Evolutionary conservation across 2,888 invertebrate species (phyloP), one percentile per base, ranked within the genome.

Genomic region (Hydraecia micacea): DNA sequence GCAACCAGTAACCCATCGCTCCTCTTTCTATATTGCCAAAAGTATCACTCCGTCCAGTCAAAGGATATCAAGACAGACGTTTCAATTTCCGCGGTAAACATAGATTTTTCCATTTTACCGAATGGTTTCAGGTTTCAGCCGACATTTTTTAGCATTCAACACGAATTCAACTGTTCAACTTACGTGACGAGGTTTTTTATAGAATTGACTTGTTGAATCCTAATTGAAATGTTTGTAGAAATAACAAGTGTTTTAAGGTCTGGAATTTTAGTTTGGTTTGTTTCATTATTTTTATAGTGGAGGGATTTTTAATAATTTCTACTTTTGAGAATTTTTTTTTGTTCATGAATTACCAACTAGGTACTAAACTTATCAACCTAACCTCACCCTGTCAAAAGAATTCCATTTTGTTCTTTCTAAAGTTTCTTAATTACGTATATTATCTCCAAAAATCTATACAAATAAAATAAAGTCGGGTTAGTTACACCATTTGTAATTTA

Each of bases 141-240:
- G 36, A 62, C 46, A 71, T 73, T 82, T 87, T 79, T 88, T 71
- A 21, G 46, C 75, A 73, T 63, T 63, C 71, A 63, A 52, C 63
- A 75, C 42, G 11, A 74, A 73, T 83, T 71, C 39, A 55, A 42
- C 63, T 15, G 73, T 71, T 66, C 36, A 62, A 55, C 36, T 42
- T 71, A 72, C 84, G 79, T 87, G 86, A 78, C 55, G 55, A 49
- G 78, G 55, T 67, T 80, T 73, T 83, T 75, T 72, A 86, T 76
- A 49, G 28, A 74, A 81, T 72, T 32, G 39, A 67, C 74, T 79
- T 83, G 77, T 86, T 79, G 72, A 65, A 32, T 62, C n/a, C 39
- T 71, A 55, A 83, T 77, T 83, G 69, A 80, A 73, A 68, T 62
- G 60, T 68, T 66, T 69, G 18, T 42, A 25, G 5, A 42, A 42